Percentiles rank a stretch among this genome's conserved stretches.
phyloP scores from a whole-genome alignment of 2,797 vertebrate species.

The Melanotaenia trifasciata region DNA sequence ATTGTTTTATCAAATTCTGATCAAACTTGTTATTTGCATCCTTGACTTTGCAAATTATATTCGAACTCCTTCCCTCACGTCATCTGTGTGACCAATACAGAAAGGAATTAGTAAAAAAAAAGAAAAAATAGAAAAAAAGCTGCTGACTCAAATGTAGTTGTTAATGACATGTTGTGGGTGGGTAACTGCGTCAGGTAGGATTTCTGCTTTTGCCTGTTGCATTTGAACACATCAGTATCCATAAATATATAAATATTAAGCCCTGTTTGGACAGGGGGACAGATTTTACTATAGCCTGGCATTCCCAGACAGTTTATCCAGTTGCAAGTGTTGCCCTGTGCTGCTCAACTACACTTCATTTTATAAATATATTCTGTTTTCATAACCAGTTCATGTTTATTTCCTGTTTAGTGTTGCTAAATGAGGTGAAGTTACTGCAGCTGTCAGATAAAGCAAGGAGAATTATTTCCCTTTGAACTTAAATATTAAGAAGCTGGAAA shows the following conservation, averaged over 20 bases:
- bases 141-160: too few species aligned
- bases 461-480: slow-evolving; percentile 15
- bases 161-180: background rate
- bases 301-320: too few species aligned
- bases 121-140: too few species aligned
- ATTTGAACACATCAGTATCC: background rate
- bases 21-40: too few species aligned
- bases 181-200: background rate
- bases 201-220: background rate
- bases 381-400: background rate
- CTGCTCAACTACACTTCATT: background rate
- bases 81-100: too few species aligned
- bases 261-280: background rate
- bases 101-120: too few species aligned
- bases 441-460: slow-evolving; percentile 7
- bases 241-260: background rate
- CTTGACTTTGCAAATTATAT: too few species aligned
- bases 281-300: background rate
- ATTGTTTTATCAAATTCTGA: too few species aligned
- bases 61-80: too few species aligned
- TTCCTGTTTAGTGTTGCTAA: background rate
- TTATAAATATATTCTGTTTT: background rate
- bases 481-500: background rate
- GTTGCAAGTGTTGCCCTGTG: too few species aligned
- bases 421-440: background rate